Evolutionary conservation across 1,140 invertebrate genomes (phyloP), one percentile per base, ranked within the genome.

Genomic region (Zaprionus ornatus): DNA sequence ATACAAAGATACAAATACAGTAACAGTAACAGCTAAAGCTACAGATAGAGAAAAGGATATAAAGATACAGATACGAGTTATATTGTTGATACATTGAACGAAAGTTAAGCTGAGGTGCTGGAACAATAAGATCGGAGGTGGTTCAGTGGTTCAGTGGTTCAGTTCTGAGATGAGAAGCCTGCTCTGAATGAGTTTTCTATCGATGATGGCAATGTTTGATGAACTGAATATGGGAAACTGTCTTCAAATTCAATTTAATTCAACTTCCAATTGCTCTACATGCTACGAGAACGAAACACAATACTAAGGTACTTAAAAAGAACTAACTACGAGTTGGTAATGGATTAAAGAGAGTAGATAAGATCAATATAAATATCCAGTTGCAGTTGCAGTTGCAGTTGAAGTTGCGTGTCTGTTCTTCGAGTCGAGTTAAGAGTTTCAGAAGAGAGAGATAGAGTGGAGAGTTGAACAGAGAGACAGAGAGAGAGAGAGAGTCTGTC

Each of bases 1-100:
- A 40, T 48, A 65, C 45, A 59, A 27, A 50, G 73, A 59, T 59
- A 74, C 65, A 73, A 35, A 55, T 66, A 73, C 56, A 67, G 56
- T 29, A 45, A 73, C 56, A 67, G 56, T 29, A 45, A 57, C 35
- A 68, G 55, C 19, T 66, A 45, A 69, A 45, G 17, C 17, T 59
- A 37, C 27, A 37, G 32, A 55, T 55, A 59, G 54, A 17, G 59
- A 29, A 13, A 66, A 50, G 29, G 7, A 62, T 48, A 55, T 48
- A 40, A 61, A 60, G 57, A 56, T 68, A 73, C 56, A 67, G 66
- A 17, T 29, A 67, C 19, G 54, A 65, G 52, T 42, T 61, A 54
- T 7, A 50, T 25, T 25, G 25, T 25, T 9, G 40, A n/a, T 52
- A 56, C 4, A 42, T 21, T 17, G 29, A 55, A 37, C 56, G 48